Percentiles rank a stretch among this genome's conserved stretches.
These are phyloP conservation scores for Drosophila macrothrix DNA, from an alignment of 2,888 invertebrate species.

Conservation along the genomic window DNA sequence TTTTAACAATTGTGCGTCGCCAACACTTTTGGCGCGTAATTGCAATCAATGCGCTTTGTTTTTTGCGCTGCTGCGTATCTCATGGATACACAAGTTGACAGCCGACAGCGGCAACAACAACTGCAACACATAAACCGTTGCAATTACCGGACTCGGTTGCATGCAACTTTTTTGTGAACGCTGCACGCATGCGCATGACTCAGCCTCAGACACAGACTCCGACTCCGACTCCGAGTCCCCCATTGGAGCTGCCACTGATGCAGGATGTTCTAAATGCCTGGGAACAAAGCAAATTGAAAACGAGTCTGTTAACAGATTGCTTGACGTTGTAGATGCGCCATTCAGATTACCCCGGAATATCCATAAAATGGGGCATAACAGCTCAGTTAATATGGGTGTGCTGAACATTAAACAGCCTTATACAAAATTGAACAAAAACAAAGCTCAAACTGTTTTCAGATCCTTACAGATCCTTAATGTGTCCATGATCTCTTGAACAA, in stretches of 20 bases:
- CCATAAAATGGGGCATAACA: background rate
- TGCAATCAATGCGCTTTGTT: constrained; percentile 65
- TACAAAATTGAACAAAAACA: background rate
- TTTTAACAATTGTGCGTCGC: constrained; percentile 57
- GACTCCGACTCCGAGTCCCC: background rate
- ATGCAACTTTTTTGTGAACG: constrained; percentile 26
- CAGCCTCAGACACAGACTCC: constrained; percentile 13
- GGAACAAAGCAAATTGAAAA: constrained; percentile 56
- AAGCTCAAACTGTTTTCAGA: background rate
- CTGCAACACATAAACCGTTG: constrained; percentile 27
- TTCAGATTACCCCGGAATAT: constrained; percentile 2
- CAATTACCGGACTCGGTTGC: constrained; percentile 26
- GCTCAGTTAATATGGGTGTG: background rate
- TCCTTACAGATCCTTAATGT: background rate
- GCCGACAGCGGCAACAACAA: constrained; percentile 30
- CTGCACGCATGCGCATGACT: constrained; percentile 51
- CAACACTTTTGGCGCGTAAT: constrained; percentile 67
- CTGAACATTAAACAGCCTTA: background rate
- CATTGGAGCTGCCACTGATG: constrained; percentile 1
- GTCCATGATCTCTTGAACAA: background rate
- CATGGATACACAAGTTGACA: constrained; percentile 45
- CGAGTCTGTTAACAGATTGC: constrained; percentile 33
- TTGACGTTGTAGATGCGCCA: constrained; percentile 4
- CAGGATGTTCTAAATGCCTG: constrained; percentile 59
- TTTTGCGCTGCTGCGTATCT: constrained; percentile 43